Evolutionary conservation across 2,888 invertebrate genomes (phyloP).

Genomic region (Stictocephala bisonia): DNA sequence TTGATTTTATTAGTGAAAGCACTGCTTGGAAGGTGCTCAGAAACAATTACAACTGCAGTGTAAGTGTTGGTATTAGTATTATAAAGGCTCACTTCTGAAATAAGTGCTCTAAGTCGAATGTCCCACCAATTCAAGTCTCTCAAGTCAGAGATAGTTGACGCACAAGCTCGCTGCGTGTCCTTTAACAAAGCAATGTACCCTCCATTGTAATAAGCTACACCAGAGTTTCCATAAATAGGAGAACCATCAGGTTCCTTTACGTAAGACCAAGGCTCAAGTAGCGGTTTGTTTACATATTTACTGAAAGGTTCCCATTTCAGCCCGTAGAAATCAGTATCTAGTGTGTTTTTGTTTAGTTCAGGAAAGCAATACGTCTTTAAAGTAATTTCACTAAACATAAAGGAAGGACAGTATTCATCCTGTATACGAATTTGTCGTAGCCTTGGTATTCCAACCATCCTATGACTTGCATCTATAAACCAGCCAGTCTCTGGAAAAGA

Average conservation of each 20-base stretch:
- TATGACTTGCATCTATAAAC: constrained; percentile 6
- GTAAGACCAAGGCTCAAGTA: constrained; percentile 8
- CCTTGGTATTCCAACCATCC: constrained; percentile 21
- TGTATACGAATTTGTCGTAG: constrained; percentile 30
- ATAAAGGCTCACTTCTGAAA: constrained; percentile 41
- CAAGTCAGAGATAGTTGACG: not conserved
- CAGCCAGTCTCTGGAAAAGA: not conserved
- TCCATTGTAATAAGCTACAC: constrained; percentile 20
- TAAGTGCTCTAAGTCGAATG: constrained; percentile 26
- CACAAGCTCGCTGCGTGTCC: constrained; percentile 13
- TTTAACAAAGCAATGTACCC: constrained; percentile 9
- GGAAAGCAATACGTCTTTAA: too few species aligned
- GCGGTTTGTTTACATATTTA: constrained; percentile 1
- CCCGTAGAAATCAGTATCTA: not conserved
- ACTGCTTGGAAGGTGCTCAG: constrained; percentile 38
- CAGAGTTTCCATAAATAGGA: constrained; percentile 16
- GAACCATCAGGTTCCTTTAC: not conserved
- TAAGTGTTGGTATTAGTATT: constrained; percentile 42
- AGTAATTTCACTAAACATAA: too few species aligned
- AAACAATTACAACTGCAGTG: constrained; percentile 30
- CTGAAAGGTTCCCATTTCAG: not conserved
- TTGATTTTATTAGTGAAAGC: constrained; percentile 26
- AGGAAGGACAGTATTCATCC: too few species aligned
- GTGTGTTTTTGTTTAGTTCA: not conserved
- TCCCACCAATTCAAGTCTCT: constrained; percentile 42